Percentiles rank a stretch among this genome's conserved stretches.
Conservation (phyloP, 1,140 invertebrate genomes). For the Neodiprion pinetum region DNA sequence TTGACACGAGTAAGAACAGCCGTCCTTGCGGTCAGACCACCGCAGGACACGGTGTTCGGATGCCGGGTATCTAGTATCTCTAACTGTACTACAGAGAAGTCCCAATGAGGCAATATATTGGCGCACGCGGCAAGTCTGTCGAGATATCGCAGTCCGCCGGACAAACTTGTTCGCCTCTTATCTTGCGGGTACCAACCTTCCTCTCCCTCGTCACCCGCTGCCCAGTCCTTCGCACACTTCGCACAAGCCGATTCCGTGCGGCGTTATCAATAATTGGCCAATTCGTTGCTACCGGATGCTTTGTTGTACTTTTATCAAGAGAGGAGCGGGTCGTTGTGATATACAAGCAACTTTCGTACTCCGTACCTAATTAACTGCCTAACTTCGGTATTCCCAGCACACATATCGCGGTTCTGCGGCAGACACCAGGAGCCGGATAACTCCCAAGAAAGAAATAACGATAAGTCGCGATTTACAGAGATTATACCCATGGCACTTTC, state of each 20-base stretch:
- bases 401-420: background rate
- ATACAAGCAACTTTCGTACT: background rate
- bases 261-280: conserved; percentile 5
- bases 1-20: background rate
- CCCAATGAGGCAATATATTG: conserved; percentile 4
- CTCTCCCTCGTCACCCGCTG: background rate
- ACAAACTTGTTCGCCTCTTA: background rate
- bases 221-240: background rate
- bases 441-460: background rate
- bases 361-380: background rate
- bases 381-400: background rate
- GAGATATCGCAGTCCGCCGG: background rate
- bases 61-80: background rate
- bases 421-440: background rate
- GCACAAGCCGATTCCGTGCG: background rate
- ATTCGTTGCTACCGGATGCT: background rate
- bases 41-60: background rate
- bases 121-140: background rate
- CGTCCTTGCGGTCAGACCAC: background rate
- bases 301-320: background rate
- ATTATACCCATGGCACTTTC: background rate
- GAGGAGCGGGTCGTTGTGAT: background rate
- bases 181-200: background rate
- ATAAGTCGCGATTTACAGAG: background rate
- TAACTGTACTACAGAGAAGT: background rate